Evolutionary conservation across 2,888 invertebrate genomes (phyloP), one percentile per base, ranked within the genome.

Genomic region (Harpalus rufipes): DNA sequence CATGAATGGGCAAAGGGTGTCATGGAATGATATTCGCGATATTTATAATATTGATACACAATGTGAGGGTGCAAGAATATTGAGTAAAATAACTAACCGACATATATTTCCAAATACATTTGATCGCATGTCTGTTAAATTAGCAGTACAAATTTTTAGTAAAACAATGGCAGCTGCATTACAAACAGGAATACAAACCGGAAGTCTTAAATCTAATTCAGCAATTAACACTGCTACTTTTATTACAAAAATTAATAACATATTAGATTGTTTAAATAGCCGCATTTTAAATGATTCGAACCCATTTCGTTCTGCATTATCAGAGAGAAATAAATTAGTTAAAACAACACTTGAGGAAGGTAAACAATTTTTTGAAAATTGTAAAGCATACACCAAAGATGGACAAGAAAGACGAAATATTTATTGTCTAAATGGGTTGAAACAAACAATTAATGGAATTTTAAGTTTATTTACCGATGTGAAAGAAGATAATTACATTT

Each of bases 11-110:
- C 81, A 86, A 16, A 12, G 7, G 14, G 74, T 87, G 12, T 84
- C 86, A 12, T 87, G 85, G 83, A 63, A 41, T 32, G 85, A 86
- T 76, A 82, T 86, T 59, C 58, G 58, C 1, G 18, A 65, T 7
- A 65, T 65, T n/a, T 65, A 7, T 18, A 65, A 65, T 18, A 65
- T 65, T 32, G 65, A 65, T 65, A 21, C n/a, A 16, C 7, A 21
- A 7, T 65, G 10, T 21, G 7, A 7, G 21, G 10, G 10, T 3
- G 16, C 32, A 7, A 8, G 65, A 65, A 65, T 65, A 12, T 65
- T 65, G 6, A 1, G 21, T 65, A 65, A 65, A 65, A 65, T 65
- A 10, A 65, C 65, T 12, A 18, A 18, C n/a, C 7, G n/a, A n/a
- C 65, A 65, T 65, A 32, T 65, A 25, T 65, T 7, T n/a, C 32